Base-by-base conservation (phyloP, 2,888 invertebrate genomes). In the Drosophila incognita region DNA sequence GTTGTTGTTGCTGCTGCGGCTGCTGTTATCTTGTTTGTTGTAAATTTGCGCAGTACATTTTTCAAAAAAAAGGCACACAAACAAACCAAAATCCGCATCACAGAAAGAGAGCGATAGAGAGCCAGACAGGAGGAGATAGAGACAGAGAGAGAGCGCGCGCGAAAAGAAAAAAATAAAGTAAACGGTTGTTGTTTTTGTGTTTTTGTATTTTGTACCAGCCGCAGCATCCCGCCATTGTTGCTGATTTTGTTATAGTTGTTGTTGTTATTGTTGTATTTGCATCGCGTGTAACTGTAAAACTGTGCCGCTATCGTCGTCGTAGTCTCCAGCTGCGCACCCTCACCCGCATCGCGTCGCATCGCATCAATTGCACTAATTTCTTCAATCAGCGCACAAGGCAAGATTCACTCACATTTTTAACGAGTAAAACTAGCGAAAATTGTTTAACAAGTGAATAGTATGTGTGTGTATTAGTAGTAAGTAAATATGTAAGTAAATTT, bases 361-460 rank as follows among this genome's bases (percentile, higher is more conserved):
- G 73, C 83, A 79, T 81, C 86, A 85, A 81, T 88, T 85, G 85
- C 82, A 88, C 89, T 88, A 86, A 86, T 86, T 86, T 89, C 87
- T 86, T 88, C 80, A 83, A 85, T 89, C 87, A 85, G 76, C 86
- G 69, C 79, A 83, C 88, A 86, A 85, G 88, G 88, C 84, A 79
- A 85, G 79, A 82, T 62, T 62, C 65, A 72, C 60, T 62, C 62
- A 74, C 60, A 76, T 77, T 77, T 82, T 79, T 65, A 87, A 73
- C 83, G 71, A 88, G 85, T 85, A 86, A 88, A 85, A 85, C 89
- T 88, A 82, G 85, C 84, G 71, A 86, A 85, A 88, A 85, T 86
- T 86, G 82, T 82, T 81, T 67, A 76, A 83, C 88, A 85, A 83
- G 69, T 76, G 69, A 88, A 82, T 69, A 79, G 62, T 49, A 52